Percentiles rank a stretch among this genome's conserved stretches.
Evolutionary conservation across 1,140 invertebrate species (phyloP).

Genomic region (Hyposmocoma kahamanoa): DNA sequence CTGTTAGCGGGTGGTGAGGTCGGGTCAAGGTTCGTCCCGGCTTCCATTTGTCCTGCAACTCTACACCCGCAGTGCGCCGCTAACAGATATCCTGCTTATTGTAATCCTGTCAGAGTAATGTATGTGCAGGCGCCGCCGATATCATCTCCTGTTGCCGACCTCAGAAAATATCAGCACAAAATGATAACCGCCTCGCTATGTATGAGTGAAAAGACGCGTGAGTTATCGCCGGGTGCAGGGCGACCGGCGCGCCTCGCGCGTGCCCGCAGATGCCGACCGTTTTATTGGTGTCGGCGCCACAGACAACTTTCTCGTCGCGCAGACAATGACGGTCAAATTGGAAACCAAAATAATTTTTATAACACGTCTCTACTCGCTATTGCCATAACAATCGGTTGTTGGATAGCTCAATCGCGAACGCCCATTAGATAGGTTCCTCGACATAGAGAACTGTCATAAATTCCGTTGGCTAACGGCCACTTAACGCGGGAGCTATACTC

Average conservation of each 20-base stretch:
- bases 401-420: slow-evolving; percentile 37
- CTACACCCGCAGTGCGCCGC: slow-evolving; percentile 27
- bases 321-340: slow-evolving; percentile 66
- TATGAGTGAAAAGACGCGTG: slow-evolving; percentile 35
- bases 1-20: slow-evolving; percentile 18
- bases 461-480: slow-evolving; percentile 47
- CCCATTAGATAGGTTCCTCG: slow-evolving; percentile 25
- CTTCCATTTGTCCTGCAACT: slow-evolving; percentile 46
- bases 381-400: slow-evolving; percentile 33
- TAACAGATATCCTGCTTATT: slow-evolving; percentile 60
- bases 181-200: slow-evolving; percentile 30
- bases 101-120: slow-evolving; percentile 57
- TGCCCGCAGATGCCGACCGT: slow-evolving; percentile 37
- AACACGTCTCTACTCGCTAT: slow-evolving; percentile 34
- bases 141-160: slow-evolving; percentile 31
- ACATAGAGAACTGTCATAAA: slow-evolving; percentile 51
- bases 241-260: slow-evolving; percentile 20
- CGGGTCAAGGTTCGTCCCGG: slow-evolving; percentile 34
- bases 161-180: slow-evolving; percentile 43
- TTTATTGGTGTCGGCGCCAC: slow-evolving; percentile 69
- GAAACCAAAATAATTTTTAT: slow-evolving; percentile 66
- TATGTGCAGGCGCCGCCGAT: slow-evolving; percentile 42
- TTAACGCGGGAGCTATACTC: slow-evolving; percentile 59
- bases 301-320: slow-evolving; percentile 63
- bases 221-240: slow-evolving; percentile 33